These are phyloP conservation scores for Mastigias papua DNA, from an alignment of 30 jellyfish, hydroid and myxozoan species.

Conservation along the genomic window DNA sequence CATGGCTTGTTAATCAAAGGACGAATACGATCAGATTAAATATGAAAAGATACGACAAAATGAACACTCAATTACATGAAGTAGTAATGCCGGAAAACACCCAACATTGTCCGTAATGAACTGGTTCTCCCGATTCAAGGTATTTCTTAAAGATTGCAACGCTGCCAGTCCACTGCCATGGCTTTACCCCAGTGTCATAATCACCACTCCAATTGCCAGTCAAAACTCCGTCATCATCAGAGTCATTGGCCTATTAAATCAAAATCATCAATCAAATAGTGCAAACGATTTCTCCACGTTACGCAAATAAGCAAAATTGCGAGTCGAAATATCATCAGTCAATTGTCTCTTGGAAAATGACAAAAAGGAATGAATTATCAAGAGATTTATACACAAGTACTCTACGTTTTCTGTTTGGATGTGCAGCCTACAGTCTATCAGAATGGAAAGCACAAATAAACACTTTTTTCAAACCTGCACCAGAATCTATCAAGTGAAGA, in stretches of 20 bases:
- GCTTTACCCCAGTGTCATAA: conserved; percentile 87
- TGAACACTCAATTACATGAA: conserved; percentile 52
- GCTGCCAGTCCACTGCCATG: conserved; percentile 91
- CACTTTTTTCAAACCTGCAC: too few species aligned
- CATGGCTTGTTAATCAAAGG: too few species aligned
- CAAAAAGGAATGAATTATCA: too few species aligned
- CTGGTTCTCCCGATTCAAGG: conserved; percentile 77
- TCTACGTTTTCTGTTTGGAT: too few species aligned
- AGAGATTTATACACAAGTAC: too few species aligned
- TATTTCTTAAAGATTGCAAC: conserved; percentile 71
- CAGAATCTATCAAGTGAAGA: too few species aligned
- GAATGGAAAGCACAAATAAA: too few species aligned
- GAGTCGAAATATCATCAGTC: too few species aligned
- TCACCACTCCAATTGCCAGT: conserved; percentile 96
- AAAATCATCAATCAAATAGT: neutral
- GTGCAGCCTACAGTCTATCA: too few species aligned
- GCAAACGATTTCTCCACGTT: neutral
- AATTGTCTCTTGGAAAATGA: too few species aligned
- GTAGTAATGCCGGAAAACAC: conserved; percentile 93
- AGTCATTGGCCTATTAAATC: conserved; percentile 66
- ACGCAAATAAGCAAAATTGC: neutral
- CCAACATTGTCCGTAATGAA: conserved; percentile 97
- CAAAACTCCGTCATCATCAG: conserved; percentile 88
- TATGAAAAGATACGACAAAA: neutral
- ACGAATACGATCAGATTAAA: too few species aligned